Evolutionary conservation across 2,797 vertebrate species (phyloP).

Genomic region (Lutra lutra): DNA sequence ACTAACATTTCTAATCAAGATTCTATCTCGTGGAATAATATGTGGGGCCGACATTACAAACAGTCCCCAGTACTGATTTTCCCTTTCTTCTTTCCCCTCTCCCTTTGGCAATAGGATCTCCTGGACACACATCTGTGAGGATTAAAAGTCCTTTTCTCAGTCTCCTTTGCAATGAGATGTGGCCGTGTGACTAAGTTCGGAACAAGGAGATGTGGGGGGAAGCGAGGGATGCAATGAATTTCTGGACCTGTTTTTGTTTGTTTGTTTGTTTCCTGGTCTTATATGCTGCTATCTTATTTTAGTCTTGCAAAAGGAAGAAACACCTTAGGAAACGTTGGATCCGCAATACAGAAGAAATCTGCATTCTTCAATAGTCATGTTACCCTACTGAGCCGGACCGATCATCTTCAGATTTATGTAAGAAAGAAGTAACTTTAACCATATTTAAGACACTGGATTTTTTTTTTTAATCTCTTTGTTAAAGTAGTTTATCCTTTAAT

Average conservation of each 20-base stretch:
- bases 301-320: background rate
- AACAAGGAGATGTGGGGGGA: background rate
- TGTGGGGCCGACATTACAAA: background rate
- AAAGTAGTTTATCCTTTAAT: background rate
- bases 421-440: background rate
- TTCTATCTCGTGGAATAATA: background rate
- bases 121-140: background rate
- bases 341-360: background rate
- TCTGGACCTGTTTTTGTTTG: background rate
- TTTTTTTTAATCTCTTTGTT: background rate
- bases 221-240: background rate
- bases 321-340: background rate
- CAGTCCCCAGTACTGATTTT: background rate
- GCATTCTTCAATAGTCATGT: background rate
- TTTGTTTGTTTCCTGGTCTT: background rate
- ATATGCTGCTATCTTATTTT: background rate
- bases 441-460: background rate
- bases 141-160: background rate
- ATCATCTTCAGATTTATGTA: background rate
- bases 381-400: background rate
- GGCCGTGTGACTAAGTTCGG: background rate
- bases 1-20: background rate
- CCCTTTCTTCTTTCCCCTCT: background rate
- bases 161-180: background rate
- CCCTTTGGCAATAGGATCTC: background rate